Evolutionary conservation across 1,140 invertebrate genomes (phyloP).

Genomic region (Philopotamus ludificatus): DNA sequence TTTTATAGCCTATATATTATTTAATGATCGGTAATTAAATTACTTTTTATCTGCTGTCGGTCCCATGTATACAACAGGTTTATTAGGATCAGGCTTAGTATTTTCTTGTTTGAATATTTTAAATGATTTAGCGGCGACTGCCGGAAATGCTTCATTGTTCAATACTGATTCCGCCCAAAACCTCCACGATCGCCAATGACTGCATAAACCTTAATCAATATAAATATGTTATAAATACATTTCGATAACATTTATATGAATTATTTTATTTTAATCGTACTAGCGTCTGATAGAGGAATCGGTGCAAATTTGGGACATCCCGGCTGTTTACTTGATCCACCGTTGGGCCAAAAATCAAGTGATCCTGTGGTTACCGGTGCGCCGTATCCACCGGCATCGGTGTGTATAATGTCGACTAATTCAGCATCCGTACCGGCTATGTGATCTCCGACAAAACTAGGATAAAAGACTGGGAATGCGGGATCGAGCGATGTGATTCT

Average conservation of each 20-base stretch:
- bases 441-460: constrained; percentile 31
- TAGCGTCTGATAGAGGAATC: constrained; percentile 52
- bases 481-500: constrained; percentile 58
- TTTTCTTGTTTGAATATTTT: constrained; percentile 46
- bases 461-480: constrained; percentile 47
- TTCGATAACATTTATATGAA: constrained; percentile 14
- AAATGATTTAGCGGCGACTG: constrained; percentile 49
- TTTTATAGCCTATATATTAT: background rate
- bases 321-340: constrained; percentile 60
- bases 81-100: constrained; percentile 13
- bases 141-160: constrained; percentile 50
- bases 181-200: constrained; percentile 63
- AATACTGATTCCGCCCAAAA: constrained; percentile 61
- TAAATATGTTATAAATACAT: constrained; percentile 49
- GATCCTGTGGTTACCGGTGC: constrained; percentile 57
- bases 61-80: constrained; percentile 46
- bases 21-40: constrained; percentile 7
- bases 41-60: constrained; percentile 47
- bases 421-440: constrained; percentile 48
- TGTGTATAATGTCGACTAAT: constrained; percentile 61
- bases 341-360: constrained; percentile 66
- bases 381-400: constrained; percentile 52
- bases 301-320: constrained; percentile 59
- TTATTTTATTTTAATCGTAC: constrained; percentile 44
- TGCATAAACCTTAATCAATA: constrained; percentile 67